Percentiles rank a stretch among this genome's conserved stretches.
phyloP scores from a whole-genome alignment of 2,113 vertebrate genomes.

The Neotragus moschatus region DNA sequence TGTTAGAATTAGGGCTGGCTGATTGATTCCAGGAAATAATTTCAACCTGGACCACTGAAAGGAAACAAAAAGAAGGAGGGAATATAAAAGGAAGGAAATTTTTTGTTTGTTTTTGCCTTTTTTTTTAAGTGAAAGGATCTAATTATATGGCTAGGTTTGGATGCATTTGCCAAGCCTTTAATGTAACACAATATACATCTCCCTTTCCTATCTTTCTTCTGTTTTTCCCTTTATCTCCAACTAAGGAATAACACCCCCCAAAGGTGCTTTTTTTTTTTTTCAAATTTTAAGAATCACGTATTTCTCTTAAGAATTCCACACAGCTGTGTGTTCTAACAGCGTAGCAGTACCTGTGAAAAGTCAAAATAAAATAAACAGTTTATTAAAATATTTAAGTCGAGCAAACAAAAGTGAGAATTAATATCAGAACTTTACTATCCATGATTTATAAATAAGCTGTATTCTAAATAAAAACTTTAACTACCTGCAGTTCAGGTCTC shows the following conservation, averaged over 20 bases:
- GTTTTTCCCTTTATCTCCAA: neutral
- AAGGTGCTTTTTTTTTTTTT: neutral
- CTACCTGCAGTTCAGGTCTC: neutral
- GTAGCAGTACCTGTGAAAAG: neutral
- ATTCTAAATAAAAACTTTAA: conserved; percentile 31
- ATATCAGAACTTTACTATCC: neutral
- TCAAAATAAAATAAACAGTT: conserved; percentile 1
- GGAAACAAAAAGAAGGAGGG: neutral
- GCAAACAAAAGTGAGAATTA: neutral
- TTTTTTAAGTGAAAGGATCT: conserved; percentile 48
- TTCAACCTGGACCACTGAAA: conserved; percentile 45
- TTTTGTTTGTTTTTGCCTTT: neutral
- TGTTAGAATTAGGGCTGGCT: conserved; percentile 76
- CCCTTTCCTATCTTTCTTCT: neutral
- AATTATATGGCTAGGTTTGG: neutral
- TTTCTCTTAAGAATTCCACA: conserved; percentile 10
- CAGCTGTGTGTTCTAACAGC: neutral
- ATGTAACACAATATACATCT: neutral
- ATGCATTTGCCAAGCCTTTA: neutral
- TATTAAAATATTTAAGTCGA: conserved; percentile 9
- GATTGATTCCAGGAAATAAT: conserved; percentile 70
- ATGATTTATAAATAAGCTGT: neutral
- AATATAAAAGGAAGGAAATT: neutral
- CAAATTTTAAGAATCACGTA: neutral
- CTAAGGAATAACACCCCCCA: neutral